Base-by-base conservation (phyloP, 2,797 vertebrate species). In the Catostomus latipinnis region DNA sequence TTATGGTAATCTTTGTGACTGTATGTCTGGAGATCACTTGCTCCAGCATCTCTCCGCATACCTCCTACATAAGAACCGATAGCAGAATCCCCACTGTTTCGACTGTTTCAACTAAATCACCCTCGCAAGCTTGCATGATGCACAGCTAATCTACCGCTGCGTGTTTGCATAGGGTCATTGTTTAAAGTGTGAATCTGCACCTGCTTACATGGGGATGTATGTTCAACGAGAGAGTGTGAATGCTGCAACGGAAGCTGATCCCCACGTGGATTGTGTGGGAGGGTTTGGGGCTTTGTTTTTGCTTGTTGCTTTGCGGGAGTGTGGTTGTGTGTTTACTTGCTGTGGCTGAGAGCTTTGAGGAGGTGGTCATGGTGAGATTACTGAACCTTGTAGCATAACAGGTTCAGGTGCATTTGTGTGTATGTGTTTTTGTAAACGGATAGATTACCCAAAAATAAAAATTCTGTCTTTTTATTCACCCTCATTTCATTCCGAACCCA, bases 1-100 rank as follows among this genome's bases (percentile, higher is more conserved):
- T 34, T 57, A 63, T n/a, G 49, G 48, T 78, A 71, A 63, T 78
- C 58, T 78, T 71, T 71, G 10, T 54, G 22, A 78, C 76, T 71
- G 57, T 57, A 53, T 70, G 66, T 72, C 50, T 79, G 69, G 65
- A 62, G 43, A 72, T 71, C 60, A n/a, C 57, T 62, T 54, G 49
- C 4, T 0, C 49, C 67, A 63, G 9, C 45, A 65, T 72, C 50
- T 56, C 69, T 62, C 48, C 34, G 34, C 34, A 34, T 34, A 0
- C 61, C 60, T 71, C 60, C 76, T 56, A 56, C 69, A 5, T 14
- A 66, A 65, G 43, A 72, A 14, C 8, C 16, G 6, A 65, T 71
- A 56, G 52, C 43, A 10, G 60, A 63, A 50, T 63, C 49, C 60
- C 76, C 22, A 62, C 66, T 22, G 74, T 67, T 76, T 68, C 49